A percentile compares a stretch with the other conserved stretches of the same genome.
Evolutionary conservation across 2,797 vertebrate genomes (phyloP).

Genomic region (Hoplostethus atlanticus): DNA sequence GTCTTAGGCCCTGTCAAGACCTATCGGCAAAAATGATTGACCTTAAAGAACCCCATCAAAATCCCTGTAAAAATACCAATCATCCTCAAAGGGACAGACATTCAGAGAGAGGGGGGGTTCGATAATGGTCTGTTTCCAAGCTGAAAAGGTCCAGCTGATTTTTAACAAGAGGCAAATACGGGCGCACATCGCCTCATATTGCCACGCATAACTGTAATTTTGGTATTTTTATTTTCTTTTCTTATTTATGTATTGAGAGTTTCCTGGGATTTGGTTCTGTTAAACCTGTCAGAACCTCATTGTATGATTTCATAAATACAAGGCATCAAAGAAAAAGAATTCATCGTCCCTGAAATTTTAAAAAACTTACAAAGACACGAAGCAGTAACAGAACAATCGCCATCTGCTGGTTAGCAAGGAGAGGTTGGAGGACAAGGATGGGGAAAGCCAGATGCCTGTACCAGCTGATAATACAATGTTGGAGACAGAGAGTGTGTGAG

Average conservation of each 20-base stretch:
- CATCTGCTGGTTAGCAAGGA: not conserved
- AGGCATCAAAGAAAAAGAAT: not conserved
- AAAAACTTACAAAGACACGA: too few species aligned
- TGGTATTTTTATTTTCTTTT: slow-evolving; percentile 22
- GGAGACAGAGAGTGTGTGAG: slow-evolving; percentile 19
- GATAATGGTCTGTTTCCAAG: slow-evolving; percentile 56
- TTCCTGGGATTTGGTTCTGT: not conserved
- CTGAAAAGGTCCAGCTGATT: slow-evolving; percentile 67
- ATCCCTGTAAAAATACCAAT: slow-evolving; percentile 63
- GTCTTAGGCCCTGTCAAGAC: not conserved
- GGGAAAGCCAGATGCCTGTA: slow-evolving; percentile 35
- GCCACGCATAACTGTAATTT: slow-evolving; percentile 16
- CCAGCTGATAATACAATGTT: slow-evolving; percentile 9
- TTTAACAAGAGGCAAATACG: slow-evolving; percentile 66
- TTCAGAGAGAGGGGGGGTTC: slow-evolving; percentile 59
- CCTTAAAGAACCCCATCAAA: slow-evolving; percentile 14
- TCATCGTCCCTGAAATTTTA: not conserved
- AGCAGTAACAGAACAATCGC: too few species aligned
- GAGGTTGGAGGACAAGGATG: not conserved
- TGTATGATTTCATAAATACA: too few species aligned
- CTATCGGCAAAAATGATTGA: slow-evolving; percentile 33
- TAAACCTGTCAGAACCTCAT: not conserved
- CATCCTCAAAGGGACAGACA: slow-evolving; percentile 50
- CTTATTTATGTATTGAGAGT: not conserved
- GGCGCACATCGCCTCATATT: slow-evolving; percentile 41